Base-by-base conservation (phyloP, 1,140 invertebrate species). In the Diuraphis noxia region DNA sequence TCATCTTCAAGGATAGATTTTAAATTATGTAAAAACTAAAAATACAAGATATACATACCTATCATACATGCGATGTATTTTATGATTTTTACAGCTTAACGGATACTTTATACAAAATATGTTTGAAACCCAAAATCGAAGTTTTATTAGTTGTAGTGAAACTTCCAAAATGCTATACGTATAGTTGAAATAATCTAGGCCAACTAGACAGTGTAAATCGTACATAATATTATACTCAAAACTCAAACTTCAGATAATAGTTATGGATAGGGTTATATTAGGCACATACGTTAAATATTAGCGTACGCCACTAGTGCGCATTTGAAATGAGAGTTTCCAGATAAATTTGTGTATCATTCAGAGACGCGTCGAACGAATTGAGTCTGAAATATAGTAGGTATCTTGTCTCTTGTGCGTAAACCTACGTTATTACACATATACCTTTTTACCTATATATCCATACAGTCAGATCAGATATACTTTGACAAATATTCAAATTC, bases 401-500 rank as follows among this genome's bases (percentile, higher is more conserved):
- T 30, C n/a, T 72, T n/a, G 30, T n/a, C 56, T 72, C 30, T 72
- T 72, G 30, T 72, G 1, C 30, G 56, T n/a, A 72, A n/a, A 72
- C n/a, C 56, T 72, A 72, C 56, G n/a, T 72, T 63, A 63, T 13
- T n/a, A 63, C n/a, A 49, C 41, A 30, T 30, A n/a, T 34, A n/a
- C 3, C 56, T 72, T 17, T n/a, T 4, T 13, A 72, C 3, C 0
- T 17, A 9, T 56, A n/a, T 72, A 72, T n/a, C 30, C 34, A 9
- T 23, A 34, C 21, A 79, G 72, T 79, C 34, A 36, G 72, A 36
- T 34, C 72, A 30, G 81, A 41, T 82, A 41, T 25, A 82, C 40
- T 41, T 81, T 82, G 81, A 82, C 81, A 41, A 82, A 82, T 82
- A 82, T 82, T 82, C 81, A 82, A 82, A 82, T n/a, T 41, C 79